Evolutionary conservation across 53 echinoderm and acorn worm species (phyloP), one percentile per base, ranked within the genome.

Genomic region (Apostichopus leukothele): DNA sequence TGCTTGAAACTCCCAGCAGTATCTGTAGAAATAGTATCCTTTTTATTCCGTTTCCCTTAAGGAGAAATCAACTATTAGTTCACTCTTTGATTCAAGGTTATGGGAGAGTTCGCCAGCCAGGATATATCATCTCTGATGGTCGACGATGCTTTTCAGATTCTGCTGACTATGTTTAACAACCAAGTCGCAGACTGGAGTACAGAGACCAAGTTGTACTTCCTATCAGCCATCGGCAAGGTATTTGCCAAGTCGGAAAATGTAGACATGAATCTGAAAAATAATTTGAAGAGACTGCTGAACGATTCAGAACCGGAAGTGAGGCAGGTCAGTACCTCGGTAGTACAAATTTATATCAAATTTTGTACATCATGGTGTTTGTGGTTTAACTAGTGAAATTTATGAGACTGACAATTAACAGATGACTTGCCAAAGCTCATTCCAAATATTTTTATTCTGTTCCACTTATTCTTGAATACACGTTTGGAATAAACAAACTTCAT

Each of bases 81-180:
- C 4, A 10, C 57, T 57, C 57, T 57, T 57, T 57, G 39, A 5
- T 57, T 54, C 0, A 86, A 99, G 99, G 91, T 99, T 13, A 75
- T 99, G 7, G 99, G 99, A 12, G 99, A 96, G 55, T 96, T 92
- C 88, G 86, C 92, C 50, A 75, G 88, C 61, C 75, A 80, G 67
- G 86, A 88, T 27, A 75, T 77, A 60, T 89, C 92, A 60, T 51
- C 94, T 88, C 21, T 93, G 60, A 93, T 93, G 23, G 86, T 86
- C 9, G 74, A 89, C 9, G 93, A 99, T 71, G 89, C 88, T 9
- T 14, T 96, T 57, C 50, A 23, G 66, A 75, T 71, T 27, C 74
- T 99, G 54, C 88, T 88, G 67, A 59, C 53, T 12, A 83, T 94
- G 5, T 85, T 93, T 18, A 81, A 84, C 6, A 90, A 79, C 52